Conservation (phyloP, 2,888 invertebrate species). For the Erebia epiphron region DNA sequence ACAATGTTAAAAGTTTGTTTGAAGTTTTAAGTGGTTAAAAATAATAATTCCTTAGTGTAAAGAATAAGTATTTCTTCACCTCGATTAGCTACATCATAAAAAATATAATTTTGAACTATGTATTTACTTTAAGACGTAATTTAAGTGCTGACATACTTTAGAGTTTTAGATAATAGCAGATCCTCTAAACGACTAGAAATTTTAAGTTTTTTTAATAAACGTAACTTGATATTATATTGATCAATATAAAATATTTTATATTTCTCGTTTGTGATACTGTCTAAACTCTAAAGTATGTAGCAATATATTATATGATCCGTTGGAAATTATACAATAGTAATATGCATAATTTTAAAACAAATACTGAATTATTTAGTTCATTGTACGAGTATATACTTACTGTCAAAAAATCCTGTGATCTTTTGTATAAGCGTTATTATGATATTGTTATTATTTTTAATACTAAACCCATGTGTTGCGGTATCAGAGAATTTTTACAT, state of each 20-base stretch:
- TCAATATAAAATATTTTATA: slow-evolving; percentile 1
- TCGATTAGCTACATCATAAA: background rate
- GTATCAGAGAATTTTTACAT: too few species aligned
- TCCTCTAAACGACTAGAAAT: slow-evolving; percentile 10
- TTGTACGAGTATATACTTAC: too few species aligned
- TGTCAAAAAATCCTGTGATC: background rate
- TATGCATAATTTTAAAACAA: too few species aligned
- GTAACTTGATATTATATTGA: background rate
- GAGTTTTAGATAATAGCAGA: slow-evolving; percentile 6
- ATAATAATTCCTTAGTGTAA: background rate
- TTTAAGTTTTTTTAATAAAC: slow-evolving; percentile 3
- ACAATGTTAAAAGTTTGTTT: too few species aligned
- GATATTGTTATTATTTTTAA: too few species aligned
- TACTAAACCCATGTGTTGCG: too few species aligned
- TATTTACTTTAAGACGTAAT: background rate
- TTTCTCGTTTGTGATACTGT: slow-evolving; percentile 18
- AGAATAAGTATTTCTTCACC: background rate
- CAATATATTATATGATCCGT: slow-evolving; percentile 13
- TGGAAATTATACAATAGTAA: background rate
- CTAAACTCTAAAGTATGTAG: slow-evolving; percentile 21
- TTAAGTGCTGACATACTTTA: slow-evolving; percentile 9
- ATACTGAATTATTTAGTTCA: too few species aligned
- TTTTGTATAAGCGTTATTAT: background rate
- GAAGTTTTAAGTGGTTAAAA: too few species aligned
- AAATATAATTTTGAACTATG: slow-evolving; percentile 3